Base-by-base conservation (phyloP, 2,113 vertebrate species). In the Polyodon spathula region DNA sequence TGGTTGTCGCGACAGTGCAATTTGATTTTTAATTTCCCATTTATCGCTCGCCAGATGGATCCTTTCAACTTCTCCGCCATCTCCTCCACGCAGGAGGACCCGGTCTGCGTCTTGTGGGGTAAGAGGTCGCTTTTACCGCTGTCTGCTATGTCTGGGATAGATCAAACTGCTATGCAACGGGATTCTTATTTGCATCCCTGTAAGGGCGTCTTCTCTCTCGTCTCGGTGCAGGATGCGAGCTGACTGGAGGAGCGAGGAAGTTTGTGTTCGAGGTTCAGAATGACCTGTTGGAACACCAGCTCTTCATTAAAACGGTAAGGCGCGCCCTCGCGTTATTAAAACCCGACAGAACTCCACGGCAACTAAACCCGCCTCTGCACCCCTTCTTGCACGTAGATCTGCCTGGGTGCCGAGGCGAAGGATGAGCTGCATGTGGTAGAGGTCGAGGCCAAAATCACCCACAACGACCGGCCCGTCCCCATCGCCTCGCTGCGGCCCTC, bases 381-480 rank as follows among this genome's bases (percentile, higher is more conserved):
- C n/a, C n/a, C n/a, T n/a, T n/a, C n/a, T n/a, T n/a, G n/a, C n/a
- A n/a, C n/a, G n/a, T n/a, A 84, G 84, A 71, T 86, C 59, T 79
- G 71, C 72, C 68, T 86, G 54, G 71, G 78, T 0, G 68, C 71
- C 0, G 72, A 74, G 0, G 73, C 81, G 6, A 6, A 61, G 12
- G 77, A 83, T 0, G 79, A 85, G 69, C 68, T 72, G 63, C 81
- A 85, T 9, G 68, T 84, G 48, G 76, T 87, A 58, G 76, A 82
- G 0, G 76, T 80, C 0, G 73, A 74, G 1, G 73, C 77, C 0
- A 71, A 67, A 38, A 79, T 81, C 37, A 60, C 68, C 4, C 60
- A 16, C 0, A 57, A 65, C 3, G 63, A 53, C 12, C 62, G 37
- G n/a, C 77, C 68, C 0, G 44, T 86, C 12, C 73, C 80, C 6